Percentiles rank a stretch among this genome's conserved stretches.
These are phyloP conservation scores for Dysdera silvatica DNA, from an alignment of 1,140 invertebrate species.

Conservation along the genomic window DNA sequence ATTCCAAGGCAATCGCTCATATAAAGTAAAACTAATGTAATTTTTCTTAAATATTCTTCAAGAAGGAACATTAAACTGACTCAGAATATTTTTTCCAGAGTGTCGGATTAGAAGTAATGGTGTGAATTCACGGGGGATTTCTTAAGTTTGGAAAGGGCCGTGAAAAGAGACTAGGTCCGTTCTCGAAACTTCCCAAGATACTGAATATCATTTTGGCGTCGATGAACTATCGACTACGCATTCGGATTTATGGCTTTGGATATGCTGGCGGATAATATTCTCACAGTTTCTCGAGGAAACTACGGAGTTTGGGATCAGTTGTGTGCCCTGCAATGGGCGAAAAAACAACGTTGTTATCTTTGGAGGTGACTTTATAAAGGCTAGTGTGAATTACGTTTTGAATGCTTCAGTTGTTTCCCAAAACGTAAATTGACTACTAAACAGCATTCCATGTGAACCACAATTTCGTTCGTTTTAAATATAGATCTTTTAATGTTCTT, in stretches of 20 bases:
- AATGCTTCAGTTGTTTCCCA: no score
- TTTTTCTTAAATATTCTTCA: no score
- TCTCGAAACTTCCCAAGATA: constrained; percentile 70
- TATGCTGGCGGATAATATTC: constrained; percentile 14
- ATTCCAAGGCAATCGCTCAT: no score
- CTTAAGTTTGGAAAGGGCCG: constrained; percentile 33
- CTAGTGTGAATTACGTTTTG: no score
- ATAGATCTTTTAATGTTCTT: no score
- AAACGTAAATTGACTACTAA: no score
- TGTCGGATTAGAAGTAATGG: constrained; percentile 59
- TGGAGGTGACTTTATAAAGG: constrained; percentile 44
- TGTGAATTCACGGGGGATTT: constrained; percentile 89
- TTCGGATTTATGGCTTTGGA: constrained; percentile 54
- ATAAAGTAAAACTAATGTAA: no score
- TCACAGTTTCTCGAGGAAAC: constrained; percentile 42
- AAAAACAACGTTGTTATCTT: constrained; percentile 46
- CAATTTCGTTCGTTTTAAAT: no score
- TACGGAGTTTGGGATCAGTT: constrained; percentile 49
- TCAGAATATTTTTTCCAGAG: constrained; percentile 8
- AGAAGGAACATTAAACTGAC: no score
- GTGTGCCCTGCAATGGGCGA: constrained; percentile 46
- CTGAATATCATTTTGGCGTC: constrained; percentile 59
- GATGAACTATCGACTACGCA: constrained; percentile 89
- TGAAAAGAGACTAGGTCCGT: constrained; percentile 44
- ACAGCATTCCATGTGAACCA: no score